These are phyloP conservation scores for Ifrita kowaldi DNA, from an alignment of 2,113 vertebrate species.

Conservation along the genomic window DNA sequence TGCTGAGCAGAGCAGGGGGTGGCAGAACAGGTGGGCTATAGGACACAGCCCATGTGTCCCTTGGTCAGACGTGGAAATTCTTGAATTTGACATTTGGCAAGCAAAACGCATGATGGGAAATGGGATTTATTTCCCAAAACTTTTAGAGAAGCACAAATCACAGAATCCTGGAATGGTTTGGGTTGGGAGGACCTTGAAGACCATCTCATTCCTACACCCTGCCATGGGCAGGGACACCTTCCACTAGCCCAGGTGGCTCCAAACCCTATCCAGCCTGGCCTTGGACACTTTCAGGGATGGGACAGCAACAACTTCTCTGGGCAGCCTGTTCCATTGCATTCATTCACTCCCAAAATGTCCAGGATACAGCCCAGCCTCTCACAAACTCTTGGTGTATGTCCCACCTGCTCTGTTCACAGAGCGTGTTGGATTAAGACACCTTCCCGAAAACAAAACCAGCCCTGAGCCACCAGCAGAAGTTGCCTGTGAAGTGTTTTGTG, in stretches of 20 bases:
- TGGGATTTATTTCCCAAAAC: not conserved
- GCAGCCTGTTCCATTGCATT: not conserved
- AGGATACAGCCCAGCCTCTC: not conserved
- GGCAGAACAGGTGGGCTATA: accelerated
- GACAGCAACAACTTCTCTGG: not conserved
- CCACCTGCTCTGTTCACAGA: not conserved
- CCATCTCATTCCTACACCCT: not conserved
- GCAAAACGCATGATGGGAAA: not conserved
- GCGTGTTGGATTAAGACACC: accelerated
- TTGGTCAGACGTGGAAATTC: not conserved
- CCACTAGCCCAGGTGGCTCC: not conserved
- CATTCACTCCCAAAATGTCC: not conserved
- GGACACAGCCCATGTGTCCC: accelerated
- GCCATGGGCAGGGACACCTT: not conserved
- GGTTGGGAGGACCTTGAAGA: not conserved
- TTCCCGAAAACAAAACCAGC: not conserved
- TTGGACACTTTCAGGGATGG: not conserved
- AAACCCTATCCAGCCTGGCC: accelerated
- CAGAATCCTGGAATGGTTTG: not conserved
- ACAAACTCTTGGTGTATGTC: not conserved
- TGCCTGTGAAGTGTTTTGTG: not conserved
- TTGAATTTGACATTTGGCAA: not conserved
- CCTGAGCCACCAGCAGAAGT: not conserved
- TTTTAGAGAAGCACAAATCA: not conserved
- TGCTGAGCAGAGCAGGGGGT: not conserved